Evolutionary conservation across 2,888 invertebrate species (phyloP).

Genomic region (Zhuqinia jingwanae): DNA sequence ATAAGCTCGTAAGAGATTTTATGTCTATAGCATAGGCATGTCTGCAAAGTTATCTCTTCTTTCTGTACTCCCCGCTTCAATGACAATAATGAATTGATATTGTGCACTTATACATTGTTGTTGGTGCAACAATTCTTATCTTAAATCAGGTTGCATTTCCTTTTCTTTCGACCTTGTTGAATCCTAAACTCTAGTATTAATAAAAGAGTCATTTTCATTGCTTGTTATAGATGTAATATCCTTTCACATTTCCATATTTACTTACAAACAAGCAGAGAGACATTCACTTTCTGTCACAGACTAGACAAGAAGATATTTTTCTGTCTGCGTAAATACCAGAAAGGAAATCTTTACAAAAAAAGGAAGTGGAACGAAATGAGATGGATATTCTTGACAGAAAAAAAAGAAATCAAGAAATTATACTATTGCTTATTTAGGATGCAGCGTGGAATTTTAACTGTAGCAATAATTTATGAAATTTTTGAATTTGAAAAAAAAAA

Average conservation of each 20-base stretch:
- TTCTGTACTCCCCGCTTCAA: too few relatives aligned
- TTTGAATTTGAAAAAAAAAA: background rate
- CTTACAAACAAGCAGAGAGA: too few relatives aligned
- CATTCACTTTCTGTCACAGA: background rate
- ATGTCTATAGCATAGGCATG: too few relatives aligned
- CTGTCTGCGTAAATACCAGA: background rate
- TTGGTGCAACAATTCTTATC: too few relatives aligned
- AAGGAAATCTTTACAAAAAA: conserved; percentile 26
- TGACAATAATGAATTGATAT: too few relatives aligned
- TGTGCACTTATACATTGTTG: too few relatives aligned
- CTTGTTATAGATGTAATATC: background rate
- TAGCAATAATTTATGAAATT: background rate
- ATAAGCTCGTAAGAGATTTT: too few relatives aligned
- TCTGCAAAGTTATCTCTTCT: too few relatives aligned
- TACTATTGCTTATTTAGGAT: too few relatives aligned
- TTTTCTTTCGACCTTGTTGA: conserved; percentile 12
- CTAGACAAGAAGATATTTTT: background rate
- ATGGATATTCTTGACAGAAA: conserved; percentile 22
- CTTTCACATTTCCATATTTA: conserved; percentile 41
- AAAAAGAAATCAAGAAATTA: conserved; percentile 23
- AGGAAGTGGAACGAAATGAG: conserved; percentile 41
- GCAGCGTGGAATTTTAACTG: conserved; percentile 1
- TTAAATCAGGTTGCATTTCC: background rate
- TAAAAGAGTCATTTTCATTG: conserved; percentile 17
- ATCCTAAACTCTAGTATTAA: background rate